Evolutionary conservation across 1,140 invertebrate genomes (phyloP).

Genomic region (Drosophila sp.): DNA sequence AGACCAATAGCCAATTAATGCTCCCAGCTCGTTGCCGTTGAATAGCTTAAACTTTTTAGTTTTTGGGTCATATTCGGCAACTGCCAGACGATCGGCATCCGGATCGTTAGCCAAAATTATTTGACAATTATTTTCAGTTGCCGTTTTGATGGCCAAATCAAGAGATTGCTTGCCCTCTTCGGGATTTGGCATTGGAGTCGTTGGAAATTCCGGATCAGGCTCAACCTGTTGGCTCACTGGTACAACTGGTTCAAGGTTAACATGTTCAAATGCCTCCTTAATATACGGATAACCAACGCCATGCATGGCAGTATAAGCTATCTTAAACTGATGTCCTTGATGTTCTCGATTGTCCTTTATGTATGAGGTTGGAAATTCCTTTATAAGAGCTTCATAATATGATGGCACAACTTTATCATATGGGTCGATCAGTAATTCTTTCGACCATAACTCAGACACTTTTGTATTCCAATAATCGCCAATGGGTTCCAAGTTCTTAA

Average conservation of each 20-base stretch:
- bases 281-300: constrained; percentile 96
- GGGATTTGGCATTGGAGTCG: constrained; percentile 98
- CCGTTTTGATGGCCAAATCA: constrained; percentile 93
- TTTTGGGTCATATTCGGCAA: constrained; percentile 90
- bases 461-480: constrained; percentile 65
- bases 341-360: constrained; percentile 60
- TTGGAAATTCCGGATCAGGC: constrained; percentile 97
- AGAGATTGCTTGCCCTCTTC: constrained; percentile 97
- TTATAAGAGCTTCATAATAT: constrained; percentile 44
- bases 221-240: constrained; percentile 93
- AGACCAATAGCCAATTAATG: constrained; percentile 98
- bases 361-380: constrained; percentile 32
- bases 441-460: constrained; percentile 26
- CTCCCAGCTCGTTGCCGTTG: constrained; percentile 97
- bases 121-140: constrained; percentile 88
- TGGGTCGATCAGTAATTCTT: constrained; percentile 43
- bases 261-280: constrained; percentile 89
- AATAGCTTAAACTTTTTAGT: constrained; percentile 94
- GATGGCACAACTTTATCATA: constrained; percentile 50
- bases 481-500: constrained; percentile 88
- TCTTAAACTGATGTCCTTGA: constrained; percentile 3
- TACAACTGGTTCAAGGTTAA: constrained; percentile 91
- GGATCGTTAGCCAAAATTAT: constrained; percentile 99
- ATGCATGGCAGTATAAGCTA: constrained; percentile 97
- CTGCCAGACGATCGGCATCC: constrained; percentile 97